Evolutionary conservation across 1,140 invertebrate species (phyloP), one percentile per base, ranked within the genome.

Genomic region (Phymorhynchus buccinoides): DNA sequence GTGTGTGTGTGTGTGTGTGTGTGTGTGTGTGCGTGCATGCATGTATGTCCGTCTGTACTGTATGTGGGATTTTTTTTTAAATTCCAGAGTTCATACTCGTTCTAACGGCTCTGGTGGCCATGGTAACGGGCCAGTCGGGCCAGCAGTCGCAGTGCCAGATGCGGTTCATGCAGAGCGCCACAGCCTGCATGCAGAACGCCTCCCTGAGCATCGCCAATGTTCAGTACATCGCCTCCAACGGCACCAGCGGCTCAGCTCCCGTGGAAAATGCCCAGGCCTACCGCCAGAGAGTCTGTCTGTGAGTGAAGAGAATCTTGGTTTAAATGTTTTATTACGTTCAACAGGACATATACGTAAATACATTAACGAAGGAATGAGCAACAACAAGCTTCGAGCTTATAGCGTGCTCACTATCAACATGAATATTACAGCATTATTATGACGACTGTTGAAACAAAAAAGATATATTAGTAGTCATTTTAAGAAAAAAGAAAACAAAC

Each of bases 171-270:
- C 71, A 83, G 18, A 85, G 81, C 9, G 86, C 87, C 27, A 87
- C 86, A 22, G 77, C 73, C 39, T 88, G 87, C 78, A 82, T 82
- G 22, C 87, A 88, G 71, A 87, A 88, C 73, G 83, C 84, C 18
- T 80, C 79, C 56, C 44, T 88, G 35, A 86, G 83, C 79, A 73
- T 86, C 41, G 37, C 75, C 32, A 80, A 86, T 73, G 81, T 88
- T n/a, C 56, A 82, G 42, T 88, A 86, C 82, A 7, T 88, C 16
- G 82, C 87, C 75, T 84, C 71, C 68, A 88, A 88, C 71, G 86
- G 87, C 32, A 87, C 87, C 30, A 80, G 73, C 27, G 87, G 87
- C 14, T 32, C 52, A 9, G 52, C 84, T 1, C 87, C 87, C 1
- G 32, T 62, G 0, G 87, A 88, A 41, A 86, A 86, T 32, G 44